phyloP scores from a whole-genome alignment of 2,888 invertebrate genomes.

The Drosophila mimica region DNA sequence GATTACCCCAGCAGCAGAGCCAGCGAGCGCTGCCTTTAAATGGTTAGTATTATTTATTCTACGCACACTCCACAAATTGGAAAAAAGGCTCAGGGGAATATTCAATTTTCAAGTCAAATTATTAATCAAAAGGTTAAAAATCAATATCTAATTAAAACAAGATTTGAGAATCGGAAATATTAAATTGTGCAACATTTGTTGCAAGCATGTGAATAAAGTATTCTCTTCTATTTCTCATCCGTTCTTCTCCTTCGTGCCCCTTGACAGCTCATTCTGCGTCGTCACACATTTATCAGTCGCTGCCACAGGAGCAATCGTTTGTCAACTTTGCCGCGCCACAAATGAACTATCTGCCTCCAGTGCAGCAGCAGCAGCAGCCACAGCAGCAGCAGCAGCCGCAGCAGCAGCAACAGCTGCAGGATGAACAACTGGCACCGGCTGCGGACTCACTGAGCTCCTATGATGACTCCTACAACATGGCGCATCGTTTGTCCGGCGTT shows the following conservation, averaged over 20 bases:
- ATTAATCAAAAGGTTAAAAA: neutral
- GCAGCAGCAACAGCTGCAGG: conserved; percentile 34
- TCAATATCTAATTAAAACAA: neutral
- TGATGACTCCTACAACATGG: conserved; percentile 82
- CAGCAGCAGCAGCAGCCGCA: conserved; percentile 40
- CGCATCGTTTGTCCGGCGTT: conserved; percentile 75
- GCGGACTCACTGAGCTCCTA: conserved; percentile 49
- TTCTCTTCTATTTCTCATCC: neutral
- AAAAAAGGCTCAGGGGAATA: neutral
- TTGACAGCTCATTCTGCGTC: conserved; percentile 58
- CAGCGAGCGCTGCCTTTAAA: conserved; percentile 85
- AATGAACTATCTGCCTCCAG: conserved; percentile 66
- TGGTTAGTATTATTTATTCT: conserved; percentile 63
- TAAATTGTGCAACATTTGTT: neutral
- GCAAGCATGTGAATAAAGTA: neutral
- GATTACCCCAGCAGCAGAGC: conserved; percentile 81
- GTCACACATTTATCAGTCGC: conserved; percentile 75
- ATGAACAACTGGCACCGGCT: conserved; percentile 54
- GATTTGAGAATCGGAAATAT: neutral
- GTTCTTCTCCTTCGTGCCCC: no score
- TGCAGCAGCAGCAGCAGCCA: conserved; percentile 54
- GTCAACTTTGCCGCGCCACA: conserved; percentile 63
- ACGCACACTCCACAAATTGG: neutral
- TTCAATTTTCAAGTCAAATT: neutral
- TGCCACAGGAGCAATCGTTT: conserved; percentile 75